Conservation (phyloP, 2,797 vertebrate genomes). For the Pangasius sanitwongsei region DNA sequence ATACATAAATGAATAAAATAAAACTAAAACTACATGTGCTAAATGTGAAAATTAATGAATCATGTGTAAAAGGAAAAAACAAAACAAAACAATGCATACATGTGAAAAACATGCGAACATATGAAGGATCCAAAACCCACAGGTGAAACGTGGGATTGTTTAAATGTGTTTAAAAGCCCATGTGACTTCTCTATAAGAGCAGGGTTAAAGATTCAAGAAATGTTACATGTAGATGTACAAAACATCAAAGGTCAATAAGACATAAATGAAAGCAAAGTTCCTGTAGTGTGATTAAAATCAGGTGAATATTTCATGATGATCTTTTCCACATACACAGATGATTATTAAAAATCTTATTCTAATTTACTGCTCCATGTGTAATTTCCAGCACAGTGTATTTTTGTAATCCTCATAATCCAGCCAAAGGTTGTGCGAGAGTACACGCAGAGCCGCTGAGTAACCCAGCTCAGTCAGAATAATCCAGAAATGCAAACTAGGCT, state of each 20-base stretch:
- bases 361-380: background rate
- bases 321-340: background rate
- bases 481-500: background rate
- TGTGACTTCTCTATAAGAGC: background rate
- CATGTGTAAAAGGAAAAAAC: background rate
- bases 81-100: background rate
- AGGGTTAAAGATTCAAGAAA: background rate
- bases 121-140: background rate
- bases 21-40: too few species aligned
- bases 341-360: background rate
- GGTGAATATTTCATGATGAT: background rate
- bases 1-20: too few species aligned
- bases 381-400: background rate
- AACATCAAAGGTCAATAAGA: background rate
- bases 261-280: background rate
- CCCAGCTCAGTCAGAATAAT: background rate
- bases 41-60: background rate
- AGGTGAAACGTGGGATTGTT: background rate
- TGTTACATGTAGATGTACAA: background rate
- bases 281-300: background rate
- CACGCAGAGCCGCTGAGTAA: background rate
- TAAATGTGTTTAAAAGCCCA: background rate
- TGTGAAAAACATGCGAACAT: too few species aligned
- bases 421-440: background rate
- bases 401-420: background rate